Base-by-base conservation (phyloP, 2,797 vertebrate species). In the Sphenodon punctatus region DNA sequence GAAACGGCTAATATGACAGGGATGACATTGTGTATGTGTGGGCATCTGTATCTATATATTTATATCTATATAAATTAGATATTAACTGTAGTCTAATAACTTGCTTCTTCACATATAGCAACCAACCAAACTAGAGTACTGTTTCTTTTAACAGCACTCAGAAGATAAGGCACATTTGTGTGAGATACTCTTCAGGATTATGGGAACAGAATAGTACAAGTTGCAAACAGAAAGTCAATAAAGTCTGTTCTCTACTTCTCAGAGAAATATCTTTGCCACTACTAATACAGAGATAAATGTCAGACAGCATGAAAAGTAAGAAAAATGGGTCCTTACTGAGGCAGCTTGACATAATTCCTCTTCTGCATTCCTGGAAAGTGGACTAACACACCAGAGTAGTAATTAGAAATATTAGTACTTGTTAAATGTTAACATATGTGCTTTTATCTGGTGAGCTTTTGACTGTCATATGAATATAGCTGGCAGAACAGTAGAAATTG, bases 221-320 rank as follows among this genome's bases (percentile, higher is more conserved):
- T 56, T 82, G 7, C 5, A 63, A 80, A 43, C 6, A 55, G 5
- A 32, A 67, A 41, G 48, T 7, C 39, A 67, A 69, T 4, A 46
- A 0, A n/a, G n/a, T n/a, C 0, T 22, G 1, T 39, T 49, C 32
- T 4, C 13, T 30, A 58, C 6, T 11, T 49, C 41, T 6, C 42
- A 64, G 66, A 9, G 7, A 13, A 7, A 30, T 8, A 17, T 7
- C 48, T 22, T 22, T 5, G 3, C 67, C 55, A 68, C 68, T 55
- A 42, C 27, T 10, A 32, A 55, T 55, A 58, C 42, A 30, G 30
- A 38, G 6, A 49, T 65, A 88, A 71, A 25, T 7, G 2, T 7
- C 7, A 61, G 3, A 3, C 43, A 17, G 17, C 67, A 36, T 6
- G 41, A 20, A 5, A 3, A 56, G 2, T 5, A 67, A 27, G 30